These are phyloP conservation scores for Plagodis pulveraria DNA, from an alignment of 2,888 invertebrate species.

Conservation along the genomic window DNA sequence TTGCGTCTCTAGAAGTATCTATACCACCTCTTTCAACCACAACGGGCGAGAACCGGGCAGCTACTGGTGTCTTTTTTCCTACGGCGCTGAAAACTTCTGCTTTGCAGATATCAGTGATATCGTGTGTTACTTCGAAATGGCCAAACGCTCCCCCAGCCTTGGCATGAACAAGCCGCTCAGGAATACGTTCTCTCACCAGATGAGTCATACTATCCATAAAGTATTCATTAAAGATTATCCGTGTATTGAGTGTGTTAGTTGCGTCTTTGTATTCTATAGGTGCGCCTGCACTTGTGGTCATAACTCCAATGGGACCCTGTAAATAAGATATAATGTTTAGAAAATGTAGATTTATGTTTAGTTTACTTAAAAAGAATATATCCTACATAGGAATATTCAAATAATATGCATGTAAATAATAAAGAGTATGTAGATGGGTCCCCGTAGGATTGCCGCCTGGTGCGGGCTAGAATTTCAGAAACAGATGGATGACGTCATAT, in stretches of 20 bases:
- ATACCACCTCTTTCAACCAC: slow-evolving; percentile 94
- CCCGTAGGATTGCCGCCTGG: no score
- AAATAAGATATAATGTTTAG: slow-evolving; percentile 35
- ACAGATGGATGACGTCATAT: no score
- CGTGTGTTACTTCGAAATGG: slow-evolving; percentile 93
- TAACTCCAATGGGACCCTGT: slow-evolving; percentile 77
- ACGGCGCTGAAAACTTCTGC: slow-evolving; percentile 89
- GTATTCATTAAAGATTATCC: slow-evolving; percentile 91
- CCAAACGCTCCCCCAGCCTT: slow-evolving; percentile 96
- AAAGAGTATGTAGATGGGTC: no score
- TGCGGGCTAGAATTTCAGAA: no score
- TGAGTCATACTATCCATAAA: slow-evolving; percentile 90
- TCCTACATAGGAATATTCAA: no score
- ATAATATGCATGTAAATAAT: no score
- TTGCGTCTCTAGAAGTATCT: slow-evolving; percentile 93
- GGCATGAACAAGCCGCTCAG: slow-evolving; percentile 96
- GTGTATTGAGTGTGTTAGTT: slow-evolving; percentile 90
- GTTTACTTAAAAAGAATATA: no score
- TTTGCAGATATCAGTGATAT: slow-evolving; percentile 90
- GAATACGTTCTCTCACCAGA: slow-evolving; percentile 94
- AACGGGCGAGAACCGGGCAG: slow-evolving; percentile 91
- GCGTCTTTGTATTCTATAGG: slow-evolving; percentile 88
- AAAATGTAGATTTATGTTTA: background rate
- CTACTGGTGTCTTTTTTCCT: slow-evolving; percentile 91
- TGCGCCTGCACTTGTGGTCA: slow-evolving; percentile 91